These are phyloP conservation scores for Idaea straminata DNA, from an alignment of 2,888 invertebrate species.

Conservation along the genomic window DNA sequence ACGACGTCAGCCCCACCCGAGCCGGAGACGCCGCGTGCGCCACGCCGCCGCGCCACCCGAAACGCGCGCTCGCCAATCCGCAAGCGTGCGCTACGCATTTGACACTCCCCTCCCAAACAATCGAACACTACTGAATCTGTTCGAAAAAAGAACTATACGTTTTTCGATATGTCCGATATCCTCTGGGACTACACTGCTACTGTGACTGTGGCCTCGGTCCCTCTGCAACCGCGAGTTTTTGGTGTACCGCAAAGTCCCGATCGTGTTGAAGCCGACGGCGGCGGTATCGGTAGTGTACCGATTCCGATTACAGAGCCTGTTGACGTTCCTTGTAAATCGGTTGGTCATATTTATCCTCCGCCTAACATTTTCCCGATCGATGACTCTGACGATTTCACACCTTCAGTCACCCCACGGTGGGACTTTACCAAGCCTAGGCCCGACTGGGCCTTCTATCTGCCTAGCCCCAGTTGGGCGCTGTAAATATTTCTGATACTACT, in stretches of 20 bases:
- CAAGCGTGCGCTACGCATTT: conserved; percentile 48
- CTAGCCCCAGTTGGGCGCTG: conserved; percentile 15
- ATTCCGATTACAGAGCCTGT: no score
- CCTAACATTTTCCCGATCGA: no score
- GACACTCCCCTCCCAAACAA: conserved; percentile 8
- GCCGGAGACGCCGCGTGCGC: conserved; percentile 59
- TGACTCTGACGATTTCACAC: neutral
- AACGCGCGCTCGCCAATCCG: conserved; percentile 25
- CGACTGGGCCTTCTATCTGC: conserved; percentile 5
- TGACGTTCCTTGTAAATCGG: no score
- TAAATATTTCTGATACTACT: conserved; percentile 1
- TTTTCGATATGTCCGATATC: neutral
- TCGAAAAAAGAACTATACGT: neutral
- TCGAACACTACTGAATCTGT: no score
- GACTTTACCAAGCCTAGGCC: conserved; percentile 12
- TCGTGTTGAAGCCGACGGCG: neutral
- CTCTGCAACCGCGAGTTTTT: neutral
- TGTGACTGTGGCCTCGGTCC: neutral
- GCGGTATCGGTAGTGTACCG: no score
- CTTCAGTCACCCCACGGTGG: conserved; percentile 4
- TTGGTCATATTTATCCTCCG: no score
- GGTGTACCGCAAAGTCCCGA: neutral
- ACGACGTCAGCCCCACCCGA: conserved; percentile 65
- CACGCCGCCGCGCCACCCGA: conserved; percentile 28
- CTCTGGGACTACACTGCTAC: neutral